A percentile compares a stretch with the other conserved stretches of the same genome.
phyloP scores from a whole-genome alignment of 2,888 invertebrate species.

The Hemaris fuciformis region DNA sequence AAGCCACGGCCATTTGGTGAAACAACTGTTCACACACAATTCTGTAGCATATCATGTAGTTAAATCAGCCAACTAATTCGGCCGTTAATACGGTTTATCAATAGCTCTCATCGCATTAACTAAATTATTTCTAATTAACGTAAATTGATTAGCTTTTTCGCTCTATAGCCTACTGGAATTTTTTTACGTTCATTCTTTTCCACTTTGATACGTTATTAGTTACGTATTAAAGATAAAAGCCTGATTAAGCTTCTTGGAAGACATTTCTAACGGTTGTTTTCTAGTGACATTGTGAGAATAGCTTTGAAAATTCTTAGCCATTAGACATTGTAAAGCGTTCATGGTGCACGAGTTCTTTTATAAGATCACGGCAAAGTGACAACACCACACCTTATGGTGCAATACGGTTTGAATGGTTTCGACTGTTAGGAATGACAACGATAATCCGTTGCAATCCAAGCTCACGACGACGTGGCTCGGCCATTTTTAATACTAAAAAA shows the following conservation, averaged over 20 bases:
- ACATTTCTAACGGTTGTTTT: conserved; percentile 12
- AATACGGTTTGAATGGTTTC: no score
- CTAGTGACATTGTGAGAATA: not conserved
- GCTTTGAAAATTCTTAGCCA: not conserved
- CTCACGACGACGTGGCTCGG: no score
- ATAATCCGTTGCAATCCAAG: no score
- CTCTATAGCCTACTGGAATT: not conserved
- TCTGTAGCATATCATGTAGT: not conserved
- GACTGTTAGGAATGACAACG: no score
- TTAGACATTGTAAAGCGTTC: not conserved
- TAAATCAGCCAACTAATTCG: not conserved
- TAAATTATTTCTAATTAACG: not conserved
- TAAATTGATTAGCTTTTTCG: not conserved
- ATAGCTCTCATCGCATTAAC: conserved; percentile 5
- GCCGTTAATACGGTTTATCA: not conserved
- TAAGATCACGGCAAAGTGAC: no score
- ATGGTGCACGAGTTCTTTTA: not conserved
- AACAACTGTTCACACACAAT: not conserved
- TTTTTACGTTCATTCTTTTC: not conserved
- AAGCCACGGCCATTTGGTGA: no score
- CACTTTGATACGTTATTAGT: not conserved
- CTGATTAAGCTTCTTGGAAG: not conserved
- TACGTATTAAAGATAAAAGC: not conserved
- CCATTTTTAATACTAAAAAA: no score
- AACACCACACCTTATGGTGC: no score